Evolutionary conservation across 2,113 vertebrate species (phyloP), one percentile per base, ranked within the genome.

Genomic region (Mirounga angustirostris): DNA sequence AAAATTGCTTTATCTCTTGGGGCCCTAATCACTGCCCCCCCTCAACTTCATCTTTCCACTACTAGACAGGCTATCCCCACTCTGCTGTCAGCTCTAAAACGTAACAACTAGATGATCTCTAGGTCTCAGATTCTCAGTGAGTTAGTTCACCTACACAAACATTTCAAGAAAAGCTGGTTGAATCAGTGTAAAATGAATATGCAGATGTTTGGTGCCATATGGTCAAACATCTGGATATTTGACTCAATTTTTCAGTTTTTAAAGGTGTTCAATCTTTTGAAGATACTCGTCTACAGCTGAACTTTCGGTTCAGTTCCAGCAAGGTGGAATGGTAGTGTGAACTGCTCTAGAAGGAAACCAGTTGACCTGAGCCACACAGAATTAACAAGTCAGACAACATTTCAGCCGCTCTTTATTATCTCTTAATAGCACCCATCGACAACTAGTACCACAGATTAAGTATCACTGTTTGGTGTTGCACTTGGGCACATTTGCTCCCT

Each of bases 181-280:
- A 84, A 67, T 91, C 46, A 28, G 85, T 93, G 86, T 86, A 76
- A 81, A 96, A 93, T 69, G 84, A 91, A 98, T 95, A 76, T 96
- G 91, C 85, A 98, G 97, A 93, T 96, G 90, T 91, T 98, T 95
- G 91, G 78, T 28, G 89, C 81, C 91, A 93, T 96, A 85, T 91
- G 90, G 80, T 63, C 78, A 93, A 90, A 96, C 97, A 98, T 96
- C 84, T 98, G 95, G 80, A 86, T 79, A 96, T 54, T 30, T 88
- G 16, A 94, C 73, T 78, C 46, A 69, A 52, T 21, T 96, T 90
- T 98, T 91, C 46, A 82, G 50, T 91, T 97, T 95, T 96, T 81
- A 74, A 94, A 96, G 84, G 26, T 94, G 78, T 91, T 96, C 95
- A 86, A 84, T 91, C 87, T 93, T 96, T 89, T 91, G 54, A 95